Percentiles rank a stretch among this genome's conserved stretches.
Conservation (phyloP, 1,140 invertebrate genomes). For the Ladona fulva region DNA sequence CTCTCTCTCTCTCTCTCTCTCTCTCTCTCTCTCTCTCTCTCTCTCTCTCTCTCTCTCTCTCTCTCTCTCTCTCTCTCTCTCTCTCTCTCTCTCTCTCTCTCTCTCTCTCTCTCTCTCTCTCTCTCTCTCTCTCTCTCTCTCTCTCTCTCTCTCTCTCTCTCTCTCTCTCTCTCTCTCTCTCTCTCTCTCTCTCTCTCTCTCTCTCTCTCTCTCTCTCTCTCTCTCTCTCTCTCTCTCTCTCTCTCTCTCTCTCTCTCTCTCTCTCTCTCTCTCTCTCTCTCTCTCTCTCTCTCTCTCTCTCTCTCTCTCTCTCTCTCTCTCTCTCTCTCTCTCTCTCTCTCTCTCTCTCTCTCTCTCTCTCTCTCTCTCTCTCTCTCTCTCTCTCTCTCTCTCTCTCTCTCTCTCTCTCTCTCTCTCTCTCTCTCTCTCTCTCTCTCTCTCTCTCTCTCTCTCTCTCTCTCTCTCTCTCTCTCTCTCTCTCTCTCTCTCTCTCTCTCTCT, state of each 20-base stretch:
- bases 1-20: constrained; percentile 16
- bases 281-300: too few relatives aligned
- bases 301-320: too few relatives aligned
- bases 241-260: too few relatives aligned
- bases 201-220: constrained; percentile 17
- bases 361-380: not conserved
- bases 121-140: constrained; percentile 16
- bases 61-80: constrained; percentile 13
- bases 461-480: constrained; percentile 14
- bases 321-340: too few relatives aligned
- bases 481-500: constrained; percentile 15
- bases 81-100: constrained; percentile 20
- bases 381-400: not conserved
- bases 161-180: constrained; percentile 18
- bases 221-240: too few relatives aligned
- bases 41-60: not conserved
- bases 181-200: constrained; percentile 16
- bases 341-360: too few relatives aligned
- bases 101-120: constrained; percentile 16
- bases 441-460: constrained; percentile 13
- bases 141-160: constrained; percentile 18
- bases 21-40: constrained; percentile 15
- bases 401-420: constrained; percentile 10
- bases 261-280: too few relatives aligned
- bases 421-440: constrained; percentile 13